phyloP scores from a whole-genome alignment of 1,140 invertebrate genomes.

The Nixonia krombeini region DNA sequence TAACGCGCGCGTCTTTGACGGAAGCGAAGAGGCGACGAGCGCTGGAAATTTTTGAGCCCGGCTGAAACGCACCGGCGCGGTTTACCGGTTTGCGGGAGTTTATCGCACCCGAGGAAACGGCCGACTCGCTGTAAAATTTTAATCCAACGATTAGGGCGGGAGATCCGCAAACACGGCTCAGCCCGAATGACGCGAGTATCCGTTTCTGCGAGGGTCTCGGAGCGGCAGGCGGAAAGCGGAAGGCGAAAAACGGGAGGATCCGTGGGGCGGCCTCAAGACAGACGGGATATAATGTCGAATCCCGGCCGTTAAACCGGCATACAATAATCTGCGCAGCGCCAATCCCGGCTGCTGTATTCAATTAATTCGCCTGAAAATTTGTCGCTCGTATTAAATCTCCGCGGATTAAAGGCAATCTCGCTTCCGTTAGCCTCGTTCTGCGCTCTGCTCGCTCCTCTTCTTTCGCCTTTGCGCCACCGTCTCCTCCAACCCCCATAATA shows the following conservation, averaged over 20 bases:
- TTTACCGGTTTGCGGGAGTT: neutral
- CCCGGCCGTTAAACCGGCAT: conserved; percentile 66
- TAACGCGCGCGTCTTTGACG: no score
- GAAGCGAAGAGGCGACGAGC: no score
- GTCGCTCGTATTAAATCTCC: conserved; percentile 69
- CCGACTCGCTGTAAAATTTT: conserved; percentile 38
- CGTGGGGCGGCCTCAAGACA: conserved; percentile 45
- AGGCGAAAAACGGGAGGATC: no score
- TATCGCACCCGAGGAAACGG: neutral
- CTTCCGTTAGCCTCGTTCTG: conserved; percentile 51
- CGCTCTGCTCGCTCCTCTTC: conserved; percentile 37
- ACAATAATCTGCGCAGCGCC: conserved; percentile 67
- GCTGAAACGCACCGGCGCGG: no score
- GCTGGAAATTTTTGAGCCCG: no score
- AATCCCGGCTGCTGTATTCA: conserved; percentile 64
- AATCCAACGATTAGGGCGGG: conserved; percentile 41
- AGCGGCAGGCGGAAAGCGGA: conserved; percentile 6
- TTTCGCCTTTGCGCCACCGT: conserved; percentile 34
- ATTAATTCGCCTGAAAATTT: conserved; percentile 69
- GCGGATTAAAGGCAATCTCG: conserved; percentile 68
- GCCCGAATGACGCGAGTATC: conserved; percentile 38
- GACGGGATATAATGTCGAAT: conserved; percentile 64
- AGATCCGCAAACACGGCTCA: conserved; percentile 42
- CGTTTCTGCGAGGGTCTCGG: conserved; percentile 18
- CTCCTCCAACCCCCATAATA: no score